Evolutionary conservation across 2,888 invertebrate genomes (phyloP).

Genomic region (Nemapogon koenigi): DNA sequence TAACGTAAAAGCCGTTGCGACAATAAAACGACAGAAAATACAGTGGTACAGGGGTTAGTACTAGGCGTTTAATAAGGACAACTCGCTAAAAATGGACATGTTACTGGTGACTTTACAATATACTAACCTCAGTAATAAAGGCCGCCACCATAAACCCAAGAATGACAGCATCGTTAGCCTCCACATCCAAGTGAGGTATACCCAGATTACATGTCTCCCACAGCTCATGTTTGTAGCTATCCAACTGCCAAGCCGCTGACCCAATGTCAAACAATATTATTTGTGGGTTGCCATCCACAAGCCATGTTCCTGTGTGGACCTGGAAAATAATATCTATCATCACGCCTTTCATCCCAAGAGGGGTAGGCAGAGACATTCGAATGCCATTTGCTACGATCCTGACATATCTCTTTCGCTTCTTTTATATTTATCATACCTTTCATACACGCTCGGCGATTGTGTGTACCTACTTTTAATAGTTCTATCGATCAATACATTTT

Average conservation of each 20-base stretch:
- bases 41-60: no score
- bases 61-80: no score
- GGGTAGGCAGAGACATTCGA: not conserved
- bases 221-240: constrained; percentile 92
- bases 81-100: no score
- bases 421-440: no score
- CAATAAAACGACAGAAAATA: no score
- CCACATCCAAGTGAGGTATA: constrained; percentile 89
- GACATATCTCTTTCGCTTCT: no score
- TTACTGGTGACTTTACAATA: no score
- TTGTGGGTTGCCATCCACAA: constrained; percentile 99
- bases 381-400: not conserved
- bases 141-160: constrained; percentile 95
- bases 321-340: constrained; percentile 26
- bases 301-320: constrained; percentile 96
- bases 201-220: constrained; percentile 91
- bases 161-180: constrained; percentile 96
- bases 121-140: constrained; percentile 82
- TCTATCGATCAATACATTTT: no score
- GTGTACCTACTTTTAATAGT: no score
- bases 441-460: no score
- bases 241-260: constrained; percentile 94
- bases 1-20: no score
- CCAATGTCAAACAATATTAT: constrained; percentile 97
- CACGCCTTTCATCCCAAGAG: not conserved